These are phyloP conservation scores for Heliconius congener DNA, from an alignment of 1,140 invertebrate genomes.

Conservation along the genomic window DNA sequence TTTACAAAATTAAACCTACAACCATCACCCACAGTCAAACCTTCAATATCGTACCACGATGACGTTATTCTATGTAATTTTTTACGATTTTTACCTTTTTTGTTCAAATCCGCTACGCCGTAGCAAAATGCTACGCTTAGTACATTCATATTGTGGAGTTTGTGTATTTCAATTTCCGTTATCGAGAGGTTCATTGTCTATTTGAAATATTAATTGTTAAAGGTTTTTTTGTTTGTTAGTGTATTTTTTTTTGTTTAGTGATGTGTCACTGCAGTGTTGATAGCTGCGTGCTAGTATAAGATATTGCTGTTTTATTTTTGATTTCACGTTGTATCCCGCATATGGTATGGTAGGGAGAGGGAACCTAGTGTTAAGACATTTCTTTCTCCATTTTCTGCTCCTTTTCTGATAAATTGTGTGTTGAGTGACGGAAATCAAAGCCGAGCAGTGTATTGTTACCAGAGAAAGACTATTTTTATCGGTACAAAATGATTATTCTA, in stretches of 20 bases:
- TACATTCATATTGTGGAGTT: conserved; percentile 1
- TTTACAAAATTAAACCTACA: not conserved
- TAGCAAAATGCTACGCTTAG: conserved; percentile 8
- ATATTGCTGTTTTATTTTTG: too few species aligned
- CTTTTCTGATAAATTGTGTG: too few species aligned
- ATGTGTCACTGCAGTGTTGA: not conserved
- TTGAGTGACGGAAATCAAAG: too few species aligned
- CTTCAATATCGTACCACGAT: not conserved
- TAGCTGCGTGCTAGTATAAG: too few species aligned
- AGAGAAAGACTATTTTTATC: too few species aligned
- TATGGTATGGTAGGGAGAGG: too few species aligned
- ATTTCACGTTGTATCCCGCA: too few species aligned
- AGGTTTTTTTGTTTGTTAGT: not conserved
- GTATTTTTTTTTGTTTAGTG: not conserved
- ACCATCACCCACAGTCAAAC: not conserved
- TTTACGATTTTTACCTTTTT: not conserved
- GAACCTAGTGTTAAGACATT: too few species aligned
- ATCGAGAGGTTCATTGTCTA: conserved; percentile 5
- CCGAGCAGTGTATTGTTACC: too few species aligned
- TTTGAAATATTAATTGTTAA: conserved; percentile 7
- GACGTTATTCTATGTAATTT: not conserved
- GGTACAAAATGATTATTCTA: too few species aligned
- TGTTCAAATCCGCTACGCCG: not conserved
- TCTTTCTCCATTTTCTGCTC: too few species aligned
- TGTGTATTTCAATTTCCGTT: not conserved